phyloP scores from a whole-genome alignment of 2,113 vertebrate species.

The Neotragus pygmaeus region DNA sequence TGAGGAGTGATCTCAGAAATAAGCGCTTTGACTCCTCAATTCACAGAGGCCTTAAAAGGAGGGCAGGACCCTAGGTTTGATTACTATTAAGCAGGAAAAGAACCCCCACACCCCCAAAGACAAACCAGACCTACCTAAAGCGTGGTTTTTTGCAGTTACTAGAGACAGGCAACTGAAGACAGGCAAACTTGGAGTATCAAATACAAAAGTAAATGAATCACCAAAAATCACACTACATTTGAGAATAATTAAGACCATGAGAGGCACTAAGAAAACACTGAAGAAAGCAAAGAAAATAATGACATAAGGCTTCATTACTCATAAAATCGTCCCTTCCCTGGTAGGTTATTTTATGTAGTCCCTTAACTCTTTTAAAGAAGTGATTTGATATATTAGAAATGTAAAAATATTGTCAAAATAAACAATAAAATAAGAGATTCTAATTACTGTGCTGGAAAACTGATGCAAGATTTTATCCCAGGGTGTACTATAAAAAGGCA shows the following conservation, averaged over 20 bases:
- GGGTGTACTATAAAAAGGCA: neutral
- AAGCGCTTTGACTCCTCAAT: neutral
- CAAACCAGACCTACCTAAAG: neutral
- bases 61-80: neutral
- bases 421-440: neutral
- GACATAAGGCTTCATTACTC: neutral
- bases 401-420: neutral
- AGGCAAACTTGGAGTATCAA: neutral
- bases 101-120: neutral
- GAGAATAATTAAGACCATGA: neutral
- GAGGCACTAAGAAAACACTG: neutral
- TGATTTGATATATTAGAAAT: neutral
- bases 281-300: neutral
- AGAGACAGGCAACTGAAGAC: neutral
- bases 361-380: neutral
- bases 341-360: neutral
- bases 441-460: neutral
- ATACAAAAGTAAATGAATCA: neutral
- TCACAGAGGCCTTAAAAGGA: neutral
- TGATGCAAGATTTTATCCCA: neutral
- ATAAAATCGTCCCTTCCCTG: neutral
- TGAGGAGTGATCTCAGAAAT: neutral
- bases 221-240: neutral
- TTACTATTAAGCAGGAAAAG: neutral
- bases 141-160: neutral